Conservation (phyloP, 2,888 invertebrate species). For the Synergus laeviventris region DNA sequence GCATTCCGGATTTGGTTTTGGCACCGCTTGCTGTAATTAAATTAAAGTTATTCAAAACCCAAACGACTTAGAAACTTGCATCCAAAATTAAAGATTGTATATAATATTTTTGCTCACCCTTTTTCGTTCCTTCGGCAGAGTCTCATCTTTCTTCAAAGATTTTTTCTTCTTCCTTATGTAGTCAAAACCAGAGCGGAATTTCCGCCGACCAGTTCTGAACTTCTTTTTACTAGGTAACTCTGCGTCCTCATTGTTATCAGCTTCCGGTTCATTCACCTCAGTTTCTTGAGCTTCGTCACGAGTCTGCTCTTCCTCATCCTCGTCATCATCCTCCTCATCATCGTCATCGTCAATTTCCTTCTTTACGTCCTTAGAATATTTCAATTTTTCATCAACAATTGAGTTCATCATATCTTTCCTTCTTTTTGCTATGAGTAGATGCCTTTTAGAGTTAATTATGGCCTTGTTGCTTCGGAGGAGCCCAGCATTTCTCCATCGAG, state of each 20-base stretch:
- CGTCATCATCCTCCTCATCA: constrained; percentile 72
- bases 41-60: constrained; percentile 10
- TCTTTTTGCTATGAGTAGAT: constrained; percentile 66
- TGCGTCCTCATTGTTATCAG: constrained; percentile 57
- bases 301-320: constrained; percentile 69
- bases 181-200: constrained; percentile 91
- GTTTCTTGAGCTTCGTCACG: constrained; percentile 76
- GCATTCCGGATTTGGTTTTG: constrained; percentile 81
- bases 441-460: constrained; percentile 71
- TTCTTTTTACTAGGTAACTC: constrained; percentile 77
- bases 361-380: constrained; percentile 61
- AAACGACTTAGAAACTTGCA: not conserved
- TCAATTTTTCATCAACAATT: constrained; percentile 66
- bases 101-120: constrained; percentile 63
- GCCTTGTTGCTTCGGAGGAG: constrained; percentile 73
- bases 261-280: constrained; percentile 70
- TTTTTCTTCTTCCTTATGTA: constrained; percentile 92
- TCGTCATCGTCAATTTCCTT: constrained; percentile 67
- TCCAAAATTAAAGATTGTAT: not conserved
- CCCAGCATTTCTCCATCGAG: constrained; percentile 71
- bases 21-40: constrained; percentile 62
- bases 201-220: constrained; percentile 82
- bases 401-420: constrained; percentile 69
- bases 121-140: constrained; percentile 76
- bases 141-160: constrained; percentile 78